Evolutionary conservation across 2,888 invertebrate species (phyloP), one percentile per base, ranked within the genome.

Genomic region (Melieria omissa): DNA sequence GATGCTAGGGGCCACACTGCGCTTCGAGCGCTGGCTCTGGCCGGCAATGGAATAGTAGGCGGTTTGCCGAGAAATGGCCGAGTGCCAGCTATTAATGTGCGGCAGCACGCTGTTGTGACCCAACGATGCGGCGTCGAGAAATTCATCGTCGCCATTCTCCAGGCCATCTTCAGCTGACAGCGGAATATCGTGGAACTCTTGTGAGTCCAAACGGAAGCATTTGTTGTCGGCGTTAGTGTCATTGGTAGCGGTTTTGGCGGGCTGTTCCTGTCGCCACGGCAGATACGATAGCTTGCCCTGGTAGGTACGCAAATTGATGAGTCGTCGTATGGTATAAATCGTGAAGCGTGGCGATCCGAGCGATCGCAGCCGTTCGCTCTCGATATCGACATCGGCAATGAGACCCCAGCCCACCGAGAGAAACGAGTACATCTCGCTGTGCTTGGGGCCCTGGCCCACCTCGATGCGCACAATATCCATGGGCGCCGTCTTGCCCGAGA

Each of bases 321-420:
- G 88, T 76, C 97, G 89, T 12, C 94, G 95, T 54, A 98, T 86
- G 70, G 96, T 95, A 93, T 96, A 97, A 3, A 98, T 86, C 0
- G 95, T 93, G 85, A 99, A 99, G 75, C 99, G 89, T 79, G 95
- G 94, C 41, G 94, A 93, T 4, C 99, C 99, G 75, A 99, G 91
- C 0, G 92, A 91, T 69, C 99, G 90, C 76, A 97, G 89, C 73
- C 94, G 91, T 88, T 99, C 99, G 86, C 98, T 99, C 88, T 99
- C 98, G 77, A 98, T 98, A 87, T 99, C 98, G 79, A 99, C 96
- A 86, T 99, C 99, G 0, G 98, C 94, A 74, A 99, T 89, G 8
- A 99, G 88, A 9, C 99, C 99, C 98, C 98, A 99, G 63, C 97
- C 97, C 69, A 98, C 90, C 4, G 98, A 97, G 66, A 99, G 89